These are phyloP conservation scores for Passer domesticus DNA, from an alignment of 2,113 vertebrate species.

Conservation along the genomic window DNA sequence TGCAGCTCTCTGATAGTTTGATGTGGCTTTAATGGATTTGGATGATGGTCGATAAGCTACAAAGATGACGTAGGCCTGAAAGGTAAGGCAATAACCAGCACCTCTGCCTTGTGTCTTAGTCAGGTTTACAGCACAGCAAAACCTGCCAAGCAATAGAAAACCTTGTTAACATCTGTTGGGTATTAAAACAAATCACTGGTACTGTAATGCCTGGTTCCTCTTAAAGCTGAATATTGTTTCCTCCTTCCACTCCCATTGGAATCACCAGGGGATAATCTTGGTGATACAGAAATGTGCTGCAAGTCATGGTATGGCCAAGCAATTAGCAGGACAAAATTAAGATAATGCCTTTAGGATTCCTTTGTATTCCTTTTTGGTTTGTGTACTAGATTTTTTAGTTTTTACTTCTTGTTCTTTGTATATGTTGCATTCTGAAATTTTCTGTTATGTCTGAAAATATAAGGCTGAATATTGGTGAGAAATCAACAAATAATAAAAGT, in stretches of 20 bases:
- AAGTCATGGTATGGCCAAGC: background rate
- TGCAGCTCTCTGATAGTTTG: background rate
- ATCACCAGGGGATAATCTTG: background rate
- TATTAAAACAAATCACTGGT: background rate
- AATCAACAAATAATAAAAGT: background rate
- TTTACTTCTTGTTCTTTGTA: background rate
- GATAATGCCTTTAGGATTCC: background rate
- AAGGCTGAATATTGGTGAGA: background rate
- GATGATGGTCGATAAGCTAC: background rate
- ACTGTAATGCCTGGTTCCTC: background rate
- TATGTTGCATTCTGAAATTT: background rate
- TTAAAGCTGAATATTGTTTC: background rate
- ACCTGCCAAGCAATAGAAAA: background rate
- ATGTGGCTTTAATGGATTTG: background rate
- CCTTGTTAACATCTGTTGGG: constrained; percentile 13
- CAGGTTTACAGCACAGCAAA: background rate
- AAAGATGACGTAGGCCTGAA: background rate
- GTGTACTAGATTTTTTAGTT: background rate
- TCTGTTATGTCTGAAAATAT: background rate
- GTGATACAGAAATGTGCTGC: background rate
- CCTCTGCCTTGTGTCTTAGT: background rate
- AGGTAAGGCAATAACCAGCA: background rate
- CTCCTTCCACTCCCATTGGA: background rate
- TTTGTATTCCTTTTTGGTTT: background rate
- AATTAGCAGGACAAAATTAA: background rate